A percentile compares a stretch with the other conserved stretches of the same genome.
These are phyloP conservation scores for Thinocorus orbignyianus DNA, from an alignment of 2,113 vertebrate species.

Conservation along the genomic window DNA sequence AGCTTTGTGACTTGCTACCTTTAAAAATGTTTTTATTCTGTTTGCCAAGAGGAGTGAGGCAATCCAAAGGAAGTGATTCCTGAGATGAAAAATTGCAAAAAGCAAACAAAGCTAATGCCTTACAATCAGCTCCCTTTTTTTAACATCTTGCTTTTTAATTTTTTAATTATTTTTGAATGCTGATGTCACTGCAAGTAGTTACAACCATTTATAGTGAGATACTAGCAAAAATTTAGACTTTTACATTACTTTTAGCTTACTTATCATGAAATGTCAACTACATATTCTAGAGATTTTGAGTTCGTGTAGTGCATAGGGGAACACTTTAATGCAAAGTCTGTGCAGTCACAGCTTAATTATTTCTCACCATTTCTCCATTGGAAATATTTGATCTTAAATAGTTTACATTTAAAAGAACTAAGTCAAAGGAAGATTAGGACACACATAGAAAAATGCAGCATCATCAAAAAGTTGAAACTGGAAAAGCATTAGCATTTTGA, in stretches of 20 bases:
- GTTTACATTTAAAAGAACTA: not conserved
- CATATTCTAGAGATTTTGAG: not conserved
- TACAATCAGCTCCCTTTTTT: not conserved
- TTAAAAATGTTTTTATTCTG: not conserved
- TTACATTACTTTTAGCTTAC: not conserved
- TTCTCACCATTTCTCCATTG: not conserved
- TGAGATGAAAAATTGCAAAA: not conserved
- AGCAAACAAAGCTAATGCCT: not conserved
- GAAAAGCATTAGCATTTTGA: not conserved
- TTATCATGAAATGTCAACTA: not conserved
- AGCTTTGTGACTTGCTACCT: not conserved
- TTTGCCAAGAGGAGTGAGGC: not conserved
- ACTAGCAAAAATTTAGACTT: not conserved
- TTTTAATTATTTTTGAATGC: not conserved
- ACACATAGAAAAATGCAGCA: not conserved
- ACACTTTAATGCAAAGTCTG: not conserved
- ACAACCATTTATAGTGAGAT: not conserved
- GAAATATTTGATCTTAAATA: not conserved
- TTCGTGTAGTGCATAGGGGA: not conserved
- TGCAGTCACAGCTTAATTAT: not conserved
- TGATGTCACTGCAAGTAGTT: not conserved
- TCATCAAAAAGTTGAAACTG: not conserved
- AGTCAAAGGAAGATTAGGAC: not conserved
- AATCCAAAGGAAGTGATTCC: not conserved
- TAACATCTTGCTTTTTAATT: not conserved